Conservation (phyloP, 2,888 invertebrate genomes). For the Melieria crassipennis region DNA sequence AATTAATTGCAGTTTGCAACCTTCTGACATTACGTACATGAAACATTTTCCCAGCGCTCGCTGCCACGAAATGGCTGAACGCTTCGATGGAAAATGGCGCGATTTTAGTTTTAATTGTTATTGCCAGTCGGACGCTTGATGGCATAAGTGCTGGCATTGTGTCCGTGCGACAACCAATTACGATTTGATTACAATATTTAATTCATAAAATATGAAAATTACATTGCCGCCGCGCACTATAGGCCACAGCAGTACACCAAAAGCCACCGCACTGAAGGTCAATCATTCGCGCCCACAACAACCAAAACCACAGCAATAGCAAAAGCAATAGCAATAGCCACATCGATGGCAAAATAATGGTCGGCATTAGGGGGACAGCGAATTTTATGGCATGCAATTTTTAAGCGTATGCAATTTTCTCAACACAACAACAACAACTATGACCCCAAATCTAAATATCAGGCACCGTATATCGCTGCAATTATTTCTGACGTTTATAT, state of each 20-base stretch:
- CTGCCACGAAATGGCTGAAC: too few relatives aligned
- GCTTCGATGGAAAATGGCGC: too few relatives aligned
- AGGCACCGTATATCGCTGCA: conserved; percentile 15
- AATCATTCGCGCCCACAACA: conserved; percentile 37
- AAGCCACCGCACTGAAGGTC: conserved; percentile 26
- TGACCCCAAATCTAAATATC: neutral
- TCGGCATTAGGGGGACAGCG: neutral
- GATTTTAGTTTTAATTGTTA: conserved; percentile 1
- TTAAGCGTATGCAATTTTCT: conserved; percentile 28
- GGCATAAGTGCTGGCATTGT: too few relatives aligned
- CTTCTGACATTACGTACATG: too few relatives aligned
- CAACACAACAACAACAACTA: neutral
- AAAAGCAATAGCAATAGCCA: conserved; percentile 28
- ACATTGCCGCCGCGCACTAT: conserved; percentile 5
- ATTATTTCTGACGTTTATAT: conserved; percentile 24
- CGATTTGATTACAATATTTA: conserved; percentile 32
- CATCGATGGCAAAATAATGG: conserved; percentile 35
- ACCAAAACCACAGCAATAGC: conserved; percentile 18
- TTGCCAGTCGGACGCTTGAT: neutral
- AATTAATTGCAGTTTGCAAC: too few relatives aligned
- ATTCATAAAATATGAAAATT: conserved; percentile 33
- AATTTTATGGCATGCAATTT: conserved; percentile 29
- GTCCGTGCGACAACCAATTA: conserved; percentile 12
- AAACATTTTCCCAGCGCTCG: too few relatives aligned
- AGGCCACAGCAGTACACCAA: conserved; percentile 3